Base-by-base conservation (phyloP, 53 echinoderm and acorn worm species). In the Astropecten irregularis region DNA sequence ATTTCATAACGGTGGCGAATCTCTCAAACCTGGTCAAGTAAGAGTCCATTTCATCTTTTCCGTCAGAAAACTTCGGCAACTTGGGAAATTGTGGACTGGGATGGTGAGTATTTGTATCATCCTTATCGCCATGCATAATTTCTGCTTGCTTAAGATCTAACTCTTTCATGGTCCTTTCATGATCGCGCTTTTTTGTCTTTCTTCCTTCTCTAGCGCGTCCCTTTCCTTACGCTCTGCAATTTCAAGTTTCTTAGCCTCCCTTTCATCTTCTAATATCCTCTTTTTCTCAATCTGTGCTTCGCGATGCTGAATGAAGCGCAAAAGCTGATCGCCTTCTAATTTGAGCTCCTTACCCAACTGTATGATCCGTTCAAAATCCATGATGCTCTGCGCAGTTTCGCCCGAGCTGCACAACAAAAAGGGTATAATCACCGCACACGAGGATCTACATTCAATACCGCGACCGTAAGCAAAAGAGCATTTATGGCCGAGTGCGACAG, bases 1-100 rank as follows among this genome's bases (percentile, higher is more conserved):
- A 87, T 9, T 68, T 42, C 15, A 44, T 42, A 4, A 20, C 69
- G 9, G 36, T 54, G 4, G 87, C 87, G 16, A 57, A 81, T 10
- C 87, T 54, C 46, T 87, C 87, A 81, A 87, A 87, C 31, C 81
- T 54, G 27, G 46, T 8, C 16, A 87, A 20, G 52, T 68, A 87
- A 0, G 81, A 49, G 29, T 87, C 79, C 60, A 87, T 79, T 25
- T 79, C 81, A 34, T 87, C 87, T 14, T 20, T 74, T 3, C 74
- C 74, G 9, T 85, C 74, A 0, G 15, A 28, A n/a, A 74, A 85
- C 4, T 7, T 0, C 1, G 74, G 85, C 32, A 83, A 69, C 40
- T 85, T 85, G 0, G 74, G 85, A 0, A 62, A 11, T 37, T 49
- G 73, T 10, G 31, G 29, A 20, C 4, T n/a, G 6, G 30, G 72